Evolutionary conservation across 2,113 vertebrate genomes (phyloP), one percentile per base, ranked within the genome.

Genomic region (Pollimyrus isidori): DNA sequence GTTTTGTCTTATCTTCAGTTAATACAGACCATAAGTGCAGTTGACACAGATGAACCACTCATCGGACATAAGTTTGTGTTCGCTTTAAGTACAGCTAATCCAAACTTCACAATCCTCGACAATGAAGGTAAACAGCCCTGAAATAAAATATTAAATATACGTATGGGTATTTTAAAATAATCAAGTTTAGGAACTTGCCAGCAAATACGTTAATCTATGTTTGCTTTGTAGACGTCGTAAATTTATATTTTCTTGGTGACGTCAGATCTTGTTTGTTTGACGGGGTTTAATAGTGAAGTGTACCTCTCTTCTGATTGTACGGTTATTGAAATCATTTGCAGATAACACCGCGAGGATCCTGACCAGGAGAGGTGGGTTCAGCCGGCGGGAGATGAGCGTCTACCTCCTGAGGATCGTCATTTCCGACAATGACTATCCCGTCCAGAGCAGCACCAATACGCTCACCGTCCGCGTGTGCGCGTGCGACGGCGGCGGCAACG

Each of bases 31-130:
- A 97, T 97, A 94, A 97, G 97, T 92, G 97, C 97, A 62, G 92
- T 97, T 89, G 97, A 97, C 93, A 97, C 97, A 92, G 97, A 97
- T 89, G 97, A 97, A 4, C 97, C 97, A 30, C 95, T 97, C 88
- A 96, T 96, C 88, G 97, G 97, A 92, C 97, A 97, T 93, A 97
- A 97, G 88, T 97, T 97, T 94, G 97, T 97, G 94, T 97, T 97
- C 95, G 97, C 96, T 92, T 95, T 97, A 94, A 96, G 96, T 91
- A 94, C 95, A 5, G 94, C 95, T 69, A 97, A 97, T 90, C 96
- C 97, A 46, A 97, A 97, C 93, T 97, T 97, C 92, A 97, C 97
- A 90, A 96, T 97, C 90, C 96, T 96, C 89, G 97, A 97, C 92
- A 97, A 97, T n/a, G 97, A 97, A 97, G 97, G 97, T 97, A 96